Evolutionary conservation across 2,888 invertebrate species (phyloP).

Genomic region (Metacarcinus magister): DNA sequence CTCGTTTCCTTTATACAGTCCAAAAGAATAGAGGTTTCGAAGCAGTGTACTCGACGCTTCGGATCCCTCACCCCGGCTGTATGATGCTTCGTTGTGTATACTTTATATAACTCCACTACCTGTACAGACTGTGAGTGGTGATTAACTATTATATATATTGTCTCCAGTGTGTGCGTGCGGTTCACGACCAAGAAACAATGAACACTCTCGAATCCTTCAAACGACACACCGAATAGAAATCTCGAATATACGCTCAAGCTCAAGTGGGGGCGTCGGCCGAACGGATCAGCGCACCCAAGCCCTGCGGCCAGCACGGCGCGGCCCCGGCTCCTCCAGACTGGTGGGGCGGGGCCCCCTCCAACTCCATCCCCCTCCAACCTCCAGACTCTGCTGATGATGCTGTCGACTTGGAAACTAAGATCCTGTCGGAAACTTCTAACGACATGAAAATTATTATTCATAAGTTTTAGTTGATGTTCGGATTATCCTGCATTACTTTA

Average conservation of each 20-base stretch:
- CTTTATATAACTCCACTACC: slow-evolving; percentile 16
- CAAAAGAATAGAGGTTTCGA: not conserved
- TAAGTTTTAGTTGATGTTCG: not conserved
- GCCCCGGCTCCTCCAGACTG: not conserved
- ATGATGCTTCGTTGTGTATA: slow-evolving; percentile 68
- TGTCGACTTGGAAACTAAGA: not conserved
- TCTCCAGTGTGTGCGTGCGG: slow-evolving; percentile 10
- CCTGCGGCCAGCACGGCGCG: too few relatives aligned
- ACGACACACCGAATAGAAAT: slow-evolving; percentile 7
- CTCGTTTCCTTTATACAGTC: slow-evolving; percentile 16
- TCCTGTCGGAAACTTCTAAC: not conserved
- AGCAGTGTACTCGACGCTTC: not conserved
- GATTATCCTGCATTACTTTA: not conserved
- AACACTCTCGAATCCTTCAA: not conserved
- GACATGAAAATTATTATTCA: not conserved
- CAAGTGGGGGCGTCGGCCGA: not conserved
- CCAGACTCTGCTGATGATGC: not conserved
- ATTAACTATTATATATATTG: slow-evolving; percentile 12
- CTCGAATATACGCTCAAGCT: not conserved
- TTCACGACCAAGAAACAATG: not conserved
- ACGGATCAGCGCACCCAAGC: not conserved
- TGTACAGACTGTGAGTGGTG: not conserved
- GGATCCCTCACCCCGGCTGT: slow-evolving; percentile 8
- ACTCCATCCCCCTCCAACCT: not conserved
- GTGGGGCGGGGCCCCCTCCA: not conserved